Evolutionary conservation across 2,797 vertebrate species (phyloP), one percentile per base, ranked within the genome.

Genomic region (Balearica regulorum): DNA sequence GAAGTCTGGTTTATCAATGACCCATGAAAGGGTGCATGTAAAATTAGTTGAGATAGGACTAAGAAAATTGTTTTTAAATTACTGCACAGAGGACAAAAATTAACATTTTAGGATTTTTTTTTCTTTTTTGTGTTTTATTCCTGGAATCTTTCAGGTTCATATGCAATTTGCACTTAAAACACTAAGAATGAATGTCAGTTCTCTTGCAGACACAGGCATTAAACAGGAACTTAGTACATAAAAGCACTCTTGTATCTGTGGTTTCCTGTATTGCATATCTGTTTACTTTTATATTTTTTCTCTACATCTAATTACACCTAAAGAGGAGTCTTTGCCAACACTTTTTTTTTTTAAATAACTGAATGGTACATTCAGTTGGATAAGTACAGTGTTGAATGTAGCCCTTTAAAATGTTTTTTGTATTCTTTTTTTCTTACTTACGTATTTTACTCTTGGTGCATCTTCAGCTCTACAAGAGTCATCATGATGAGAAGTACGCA

Each of bases 401-500:
- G 31, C 16, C 8, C 65, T 73, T 90, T 94, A 73, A 26, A 93
- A 95, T 79, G 46, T 4, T 94, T 87, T 96, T 90, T 97, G 66
- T 93, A 55, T 91, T 58, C 11, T 88, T 76, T 96, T 43, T 97
- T 93, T 35, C 55, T 94, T 94, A 64, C 72, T 43, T 69, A 80
- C 46, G 2, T 87, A 31, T 91, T 96, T 90, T 48, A 87, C 44
- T 88, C 46, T 71, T 68, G 53, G 71, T 84, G 49, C 54, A 35
- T 86, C 84, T 95, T 91, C 80, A 99, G 98, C 97, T 98, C 89
- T 98, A 98, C 98, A 99, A 98, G 97, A 96, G 98, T 96, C 98
- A 98, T 94, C 98, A 83, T 95, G 99, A 99, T 51, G 98, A 99
- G 49, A 97, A 98, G 95, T 96, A 97, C 93, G 95, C 98, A 29